Evolutionary conservation across 2,888 invertebrate species (phyloP).

Genomic region (Parnassius apollo): DNA sequence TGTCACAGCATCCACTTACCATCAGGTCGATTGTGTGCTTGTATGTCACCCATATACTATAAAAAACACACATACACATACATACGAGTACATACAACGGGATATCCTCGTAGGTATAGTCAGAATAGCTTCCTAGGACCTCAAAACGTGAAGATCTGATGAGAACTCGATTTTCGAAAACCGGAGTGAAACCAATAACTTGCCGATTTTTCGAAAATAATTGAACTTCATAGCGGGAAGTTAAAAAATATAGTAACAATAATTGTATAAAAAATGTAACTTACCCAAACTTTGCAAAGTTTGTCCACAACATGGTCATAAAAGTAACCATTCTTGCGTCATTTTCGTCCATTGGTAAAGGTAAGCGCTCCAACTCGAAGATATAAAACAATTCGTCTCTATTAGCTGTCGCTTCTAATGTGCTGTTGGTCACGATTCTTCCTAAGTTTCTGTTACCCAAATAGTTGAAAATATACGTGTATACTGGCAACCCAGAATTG

Average conservation of each 20-base stretch:
- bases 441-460: slow-evolving; percentile 69
- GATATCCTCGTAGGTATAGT: too few relatives aligned
- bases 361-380: slow-evolving; percentile 64
- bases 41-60: too few relatives aligned
- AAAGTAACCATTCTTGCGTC: slow-evolving; percentile 70
- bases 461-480: slow-evolving; percentile 64
- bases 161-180: too few relatives aligned
- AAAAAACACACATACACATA: too few relatives aligned
- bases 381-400: slow-evolving; percentile 67
- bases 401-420: slow-evolving; percentile 60
- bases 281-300: slow-evolving; percentile 74
- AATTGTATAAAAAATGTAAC: slow-evolving; percentile 27
- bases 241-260: slow-evolving; percentile 22
- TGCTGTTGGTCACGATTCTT: slow-evolving; percentile 62
- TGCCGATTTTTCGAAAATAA: too few relatives aligned
- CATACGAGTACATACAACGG: too few relatives aligned
- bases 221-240: too few relatives aligned
- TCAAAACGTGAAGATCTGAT: too few relatives aligned
- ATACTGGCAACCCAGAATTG: slow-evolving; percentile 49
- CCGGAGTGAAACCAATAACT: too few relatives aligned
- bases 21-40: too few relatives aligned
- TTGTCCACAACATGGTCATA: slow-evolving; percentile 77
- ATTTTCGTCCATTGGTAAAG: slow-evolving; percentile 63
- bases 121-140: too few relatives aligned
- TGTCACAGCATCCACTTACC: too few relatives aligned